Evolutionary conservation across 1,140 invertebrate species (phyloP), one percentile per base, ranked within the genome.

Genomic region (Nasonia longicornis): DNA sequence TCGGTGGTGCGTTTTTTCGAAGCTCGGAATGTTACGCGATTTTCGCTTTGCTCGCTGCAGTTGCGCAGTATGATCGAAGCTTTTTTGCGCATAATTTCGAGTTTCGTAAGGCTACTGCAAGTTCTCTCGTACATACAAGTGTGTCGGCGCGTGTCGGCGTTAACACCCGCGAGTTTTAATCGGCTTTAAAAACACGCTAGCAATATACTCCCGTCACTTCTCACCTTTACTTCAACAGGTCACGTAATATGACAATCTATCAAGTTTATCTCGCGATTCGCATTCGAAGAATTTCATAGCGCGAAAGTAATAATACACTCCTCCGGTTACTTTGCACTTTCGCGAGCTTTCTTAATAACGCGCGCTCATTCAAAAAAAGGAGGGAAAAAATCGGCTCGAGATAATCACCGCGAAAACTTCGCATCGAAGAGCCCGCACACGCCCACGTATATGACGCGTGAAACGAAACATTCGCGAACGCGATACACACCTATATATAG

Each of bases 161-260:
- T 58, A 58, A 58, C 52, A 58, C 52, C 52, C 16, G 52, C 14
- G 3, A 58, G 14, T 58, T 58, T 58, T 58, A 58, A 58, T 58
- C 20, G 52, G 16, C 52, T 20, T n/a, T 58, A 58, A n/a, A 58
- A n/a, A 58, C 52, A 58, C 52, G 52, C 52, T 58, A 58, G 20
- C 26, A 26, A 26, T 26, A 26, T 26, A 16, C 52, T 58, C 16
- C 4, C 52, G 10, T 11, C 11, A 10, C 38, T 20, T 52, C 52
- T 58, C 52, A 16, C 20, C 16, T 58, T 58, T 58, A 58, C 52
- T 58, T 20, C 16, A 20, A n/a, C 52, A 58, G 20, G 52, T 58
- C 52, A 58, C 52, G 52, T 58, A 58, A 58, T 58, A 58, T 58
- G 52, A 58, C n/a, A 58, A 58, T 58, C 52, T 58, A 58, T 58